Evolutionary conservation across 2,797 vertebrate genomes (phyloP), one percentile per base, ranked within the genome.

Genomic region (Tarsius wallacei): DNA sequence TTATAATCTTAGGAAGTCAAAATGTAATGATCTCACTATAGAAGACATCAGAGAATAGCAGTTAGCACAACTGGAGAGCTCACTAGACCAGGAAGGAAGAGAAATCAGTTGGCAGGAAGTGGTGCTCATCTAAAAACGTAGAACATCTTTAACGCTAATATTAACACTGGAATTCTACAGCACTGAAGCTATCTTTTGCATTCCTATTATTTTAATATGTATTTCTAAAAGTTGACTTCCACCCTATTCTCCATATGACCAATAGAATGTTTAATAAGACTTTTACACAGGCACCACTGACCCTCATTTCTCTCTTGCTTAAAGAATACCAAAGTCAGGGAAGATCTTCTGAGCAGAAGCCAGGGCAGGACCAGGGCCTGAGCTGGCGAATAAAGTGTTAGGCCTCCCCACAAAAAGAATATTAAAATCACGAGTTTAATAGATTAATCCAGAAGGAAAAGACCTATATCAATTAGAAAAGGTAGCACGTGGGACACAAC

Each of bases 21-120:
- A 93, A 74, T 70, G 36, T 47, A 77, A 97, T 93, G 83, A 93
- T 70, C 82, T 95, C 85, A 95, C 77, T 59, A 71, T 71, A 63
- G 95, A 96, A 97, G 96, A 96, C 83, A 91, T 83, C 91, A 90
- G 26, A 94, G 22, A 94, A 70, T 28, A 83, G n/a, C 74, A 90
- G 82, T 95, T 74, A 33, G 59, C 14, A 1, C 87, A 94, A 81
- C 66, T 87, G 85, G 53, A 97, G 73, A 82, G 84, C 87, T 93
- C 78, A 57, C 64, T 55, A 94, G 59, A 94, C 10, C 95, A 97
- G 97, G 93, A 97, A 98, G 97, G 98, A 98, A 98, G 86, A 89
- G 28, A 42, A 94, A 97, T 97, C 91, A 89, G 98, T 47, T 77
- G 96, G 33, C 91, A 98, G 98, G 97, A 98, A 98, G 78, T 76